A percentile compares a stretch with the other conserved stretches of the same genome.
Conservation (phyloP, 2,797 vertebrate species). For the Tolypeutes matacus region DNA sequence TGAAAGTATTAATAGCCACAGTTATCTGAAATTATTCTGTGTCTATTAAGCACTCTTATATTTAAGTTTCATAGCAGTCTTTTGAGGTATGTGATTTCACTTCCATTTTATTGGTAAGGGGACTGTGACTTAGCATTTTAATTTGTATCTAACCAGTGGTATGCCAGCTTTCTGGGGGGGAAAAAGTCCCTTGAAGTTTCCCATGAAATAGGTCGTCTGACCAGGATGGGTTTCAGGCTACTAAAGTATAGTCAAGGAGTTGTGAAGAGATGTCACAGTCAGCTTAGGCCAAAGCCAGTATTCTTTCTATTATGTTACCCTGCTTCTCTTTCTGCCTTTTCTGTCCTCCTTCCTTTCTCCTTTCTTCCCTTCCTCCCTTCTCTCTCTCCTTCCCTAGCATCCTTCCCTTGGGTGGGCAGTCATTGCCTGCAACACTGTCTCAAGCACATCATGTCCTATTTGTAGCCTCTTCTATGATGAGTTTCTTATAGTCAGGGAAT, state of each 20-base stretch:
- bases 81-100: background rate
- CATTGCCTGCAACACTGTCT: background rate
- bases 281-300: background rate
- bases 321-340: background rate
- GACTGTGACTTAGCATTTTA: background rate
- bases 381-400: fast-evolving
- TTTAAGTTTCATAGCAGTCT: background rate
- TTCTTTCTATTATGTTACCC: background rate
- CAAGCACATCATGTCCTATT: background rate
- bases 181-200: slow-evolving; percentile 30
- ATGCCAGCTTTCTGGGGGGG: background rate
- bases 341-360: fast-evolving
- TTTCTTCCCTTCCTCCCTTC: fast-evolving
- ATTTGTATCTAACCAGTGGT: background rate
- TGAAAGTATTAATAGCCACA: background rate
- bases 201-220: background rate
- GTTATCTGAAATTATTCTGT: background rate
- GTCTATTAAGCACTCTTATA: background rate
- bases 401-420: background rate
- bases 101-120: background rate
- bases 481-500: background rate
- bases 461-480: background rate
- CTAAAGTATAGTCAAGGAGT: background rate
- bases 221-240: background rate
- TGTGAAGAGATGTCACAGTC: background rate